phyloP scores from a whole-genome alignment of 2,797 vertebrate genomes.

The Gastrophryne carolinensis region DNA sequence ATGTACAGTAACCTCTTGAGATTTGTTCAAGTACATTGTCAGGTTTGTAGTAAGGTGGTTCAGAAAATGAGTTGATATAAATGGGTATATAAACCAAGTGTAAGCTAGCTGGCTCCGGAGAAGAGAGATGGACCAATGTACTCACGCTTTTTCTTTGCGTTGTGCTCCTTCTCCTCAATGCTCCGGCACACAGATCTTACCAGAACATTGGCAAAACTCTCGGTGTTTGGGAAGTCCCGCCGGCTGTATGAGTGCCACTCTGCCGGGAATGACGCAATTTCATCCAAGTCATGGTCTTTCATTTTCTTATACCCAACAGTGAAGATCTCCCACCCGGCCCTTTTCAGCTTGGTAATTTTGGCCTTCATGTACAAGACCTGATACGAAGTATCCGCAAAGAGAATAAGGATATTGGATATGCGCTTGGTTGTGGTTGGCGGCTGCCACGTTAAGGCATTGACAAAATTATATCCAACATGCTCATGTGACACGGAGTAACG shows the following conservation, averaged over 20 bases:
- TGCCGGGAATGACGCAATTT: not conserved
- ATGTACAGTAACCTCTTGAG: too few species aligned
- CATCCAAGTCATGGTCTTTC: not conserved
- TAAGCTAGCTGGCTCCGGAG: too few species aligned
- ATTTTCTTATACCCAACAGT: not conserved
- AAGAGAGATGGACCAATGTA: too few species aligned
- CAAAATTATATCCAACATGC: not conserved
- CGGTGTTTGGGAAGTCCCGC: not conserved
- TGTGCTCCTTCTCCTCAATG: not conserved
- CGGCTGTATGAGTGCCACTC: not conserved
- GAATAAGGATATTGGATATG: not conserved
- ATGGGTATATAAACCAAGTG: too few species aligned
- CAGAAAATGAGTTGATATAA: too few species aligned
- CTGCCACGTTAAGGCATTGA: not conserved
- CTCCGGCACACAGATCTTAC: not conserved
- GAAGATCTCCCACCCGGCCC: constrained; percentile 2
- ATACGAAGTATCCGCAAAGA: fast-evolving
- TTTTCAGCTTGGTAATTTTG: constrained; percentile 5
- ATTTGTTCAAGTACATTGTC: too few species aligned
- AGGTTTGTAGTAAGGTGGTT: too few species aligned
- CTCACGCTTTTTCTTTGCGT: constrained; percentile 1
- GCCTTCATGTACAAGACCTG: not conserved
- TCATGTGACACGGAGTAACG: not conserved
- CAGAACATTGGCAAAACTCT: not conserved
- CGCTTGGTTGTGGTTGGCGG: not conserved